Base-by-base conservation (phyloP, 2,888 invertebrate species). In the Thera britannica region DNA sequence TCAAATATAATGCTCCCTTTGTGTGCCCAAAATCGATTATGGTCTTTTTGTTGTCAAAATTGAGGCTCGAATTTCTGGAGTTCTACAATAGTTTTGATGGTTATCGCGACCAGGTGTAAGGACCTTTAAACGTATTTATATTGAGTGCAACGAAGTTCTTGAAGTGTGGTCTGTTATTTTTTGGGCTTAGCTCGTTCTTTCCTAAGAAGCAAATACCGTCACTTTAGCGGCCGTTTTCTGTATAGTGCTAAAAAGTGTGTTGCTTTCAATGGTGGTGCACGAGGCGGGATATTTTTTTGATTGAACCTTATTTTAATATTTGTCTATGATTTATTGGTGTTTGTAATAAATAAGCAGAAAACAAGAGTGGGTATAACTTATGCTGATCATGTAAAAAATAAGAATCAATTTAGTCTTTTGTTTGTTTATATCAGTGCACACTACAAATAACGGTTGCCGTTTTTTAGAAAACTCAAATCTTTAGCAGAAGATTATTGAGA, bases 11-110 rank as follows among this genome's bases (percentile, higher is more conserved):
- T 91, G 83, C 89, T 75, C 77, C 85, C 85, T 91, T 93, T 93
- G 92, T 92, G 82, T 75, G 81, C 84, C 85, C 80, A 89, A 92
- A 93, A 93, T 93, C 93, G 93, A 93, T 93, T 93, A 93, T 88
- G 85, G 89, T 87, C 92, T 93, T 93, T 93, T 93, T 93, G 93
- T 92, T 93, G 92, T 93, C 92, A 92, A 92, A 93, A 92, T 92
- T 91, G 92, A 90, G 92, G 92, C 87, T 92, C 87, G 82, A 88
- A 89, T 87, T 89, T 93, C 93, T 92, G 90, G 86, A 84, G 87
- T 91, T 89, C 80, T 89, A 90, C 88, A 90, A 92, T 93, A 92
- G 92, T 92, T 90, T 75, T 85, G 92, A 93, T 93, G 90, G 89
- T 90, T 91, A 93, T 92, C 92, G 79, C 66, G 74, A 77, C 93